Percentiles rank a stretch among this genome's conserved stretches.
These are phyloP conservation scores for Sarcophaga caerulescens DNA, from an alignment of 2,888 invertebrate species.

Conservation along the genomic window DNA sequence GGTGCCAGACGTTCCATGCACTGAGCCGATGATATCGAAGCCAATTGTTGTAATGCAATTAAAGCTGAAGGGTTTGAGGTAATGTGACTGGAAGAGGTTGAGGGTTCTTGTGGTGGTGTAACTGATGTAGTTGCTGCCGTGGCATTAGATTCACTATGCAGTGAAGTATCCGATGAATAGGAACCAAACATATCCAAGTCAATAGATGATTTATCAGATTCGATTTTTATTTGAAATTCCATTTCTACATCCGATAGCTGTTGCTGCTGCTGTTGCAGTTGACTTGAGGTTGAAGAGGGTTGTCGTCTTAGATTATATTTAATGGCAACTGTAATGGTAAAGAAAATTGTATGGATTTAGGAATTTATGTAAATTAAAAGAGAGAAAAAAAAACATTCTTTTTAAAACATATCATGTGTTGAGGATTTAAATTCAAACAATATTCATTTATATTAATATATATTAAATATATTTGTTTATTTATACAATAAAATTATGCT, in stretches of 20 bases:
- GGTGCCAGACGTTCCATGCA: constrained; percentile 76
- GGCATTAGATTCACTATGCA: constrained; percentile 39
- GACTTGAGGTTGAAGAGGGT: constrained; percentile 19
- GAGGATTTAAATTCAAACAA: too few species aligned
- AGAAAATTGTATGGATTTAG: background rate
- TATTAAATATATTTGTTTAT: too few species aligned
- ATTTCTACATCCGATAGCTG: constrained; percentile 39
- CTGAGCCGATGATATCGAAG: constrained; percentile 77
- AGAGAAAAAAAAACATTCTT: too few species aligned
- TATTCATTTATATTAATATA: too few species aligned
- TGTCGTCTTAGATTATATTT: constrained; percentile 61
- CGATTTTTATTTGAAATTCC: constrained; percentile 59
- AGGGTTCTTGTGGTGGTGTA: constrained; percentile 23
- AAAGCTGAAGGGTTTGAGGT: constrained; percentile 73
- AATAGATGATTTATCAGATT: constrained; percentile 60
- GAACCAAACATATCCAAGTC: constrained; percentile 58
- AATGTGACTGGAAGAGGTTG: constrained; percentile 12
- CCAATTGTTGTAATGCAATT: constrained; percentile 79
- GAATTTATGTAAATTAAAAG: background rate
- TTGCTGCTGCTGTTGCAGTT: background rate
- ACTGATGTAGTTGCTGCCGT: background rate
- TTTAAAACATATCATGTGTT: too few species aligned
- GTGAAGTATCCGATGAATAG: constrained; percentile 55
- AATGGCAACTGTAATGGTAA: constrained; percentile 42
- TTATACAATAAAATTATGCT: too few species aligned